Percentiles rank a stretch among this genome's conserved stretches.
Evolutionary conservation across 2,888 invertebrate species (phyloP).

Genomic region (Nephrotoma flavescens): DNA sequence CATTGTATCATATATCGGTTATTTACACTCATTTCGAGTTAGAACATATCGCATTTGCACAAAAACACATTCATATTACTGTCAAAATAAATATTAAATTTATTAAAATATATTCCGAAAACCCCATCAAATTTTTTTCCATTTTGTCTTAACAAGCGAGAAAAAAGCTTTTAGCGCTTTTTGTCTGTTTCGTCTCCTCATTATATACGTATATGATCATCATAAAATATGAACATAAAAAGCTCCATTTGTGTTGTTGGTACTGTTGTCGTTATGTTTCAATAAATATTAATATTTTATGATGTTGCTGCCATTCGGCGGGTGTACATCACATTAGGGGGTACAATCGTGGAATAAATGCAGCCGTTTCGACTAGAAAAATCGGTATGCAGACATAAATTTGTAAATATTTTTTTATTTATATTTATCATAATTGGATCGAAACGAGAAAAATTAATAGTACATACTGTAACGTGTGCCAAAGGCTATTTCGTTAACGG

Average conservation of each 20-base stretch:
- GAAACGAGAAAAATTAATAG: background rate
- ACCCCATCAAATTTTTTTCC: background rate
- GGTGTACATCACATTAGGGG: background rate
- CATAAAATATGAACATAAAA: background rate
- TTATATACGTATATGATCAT: background rate
- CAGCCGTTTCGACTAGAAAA: background rate
- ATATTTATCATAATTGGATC: background rate
- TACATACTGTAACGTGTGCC: background rate
- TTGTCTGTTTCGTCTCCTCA: background rate
- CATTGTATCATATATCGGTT: too few relatives aligned
- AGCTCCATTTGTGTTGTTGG: background rate
- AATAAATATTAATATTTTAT: background rate
- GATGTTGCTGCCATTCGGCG: background rate
- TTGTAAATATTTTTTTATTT: background rate
- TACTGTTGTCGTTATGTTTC: background rate
- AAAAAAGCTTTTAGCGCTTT: background rate
- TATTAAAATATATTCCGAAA: background rate
- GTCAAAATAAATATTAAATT: background rate
- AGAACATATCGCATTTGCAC: background rate
- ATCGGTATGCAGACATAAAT: background rate
- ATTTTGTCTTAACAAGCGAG: background rate
- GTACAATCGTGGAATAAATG: background rate
- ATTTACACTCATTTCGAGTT: background rate
- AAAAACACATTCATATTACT: background rate
- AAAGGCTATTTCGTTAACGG: too few relatives aligned